Evolutionary conservation across 2,888 invertebrate genomes (phyloP).

Genomic region (Aspidapion aeneum): DNA sequence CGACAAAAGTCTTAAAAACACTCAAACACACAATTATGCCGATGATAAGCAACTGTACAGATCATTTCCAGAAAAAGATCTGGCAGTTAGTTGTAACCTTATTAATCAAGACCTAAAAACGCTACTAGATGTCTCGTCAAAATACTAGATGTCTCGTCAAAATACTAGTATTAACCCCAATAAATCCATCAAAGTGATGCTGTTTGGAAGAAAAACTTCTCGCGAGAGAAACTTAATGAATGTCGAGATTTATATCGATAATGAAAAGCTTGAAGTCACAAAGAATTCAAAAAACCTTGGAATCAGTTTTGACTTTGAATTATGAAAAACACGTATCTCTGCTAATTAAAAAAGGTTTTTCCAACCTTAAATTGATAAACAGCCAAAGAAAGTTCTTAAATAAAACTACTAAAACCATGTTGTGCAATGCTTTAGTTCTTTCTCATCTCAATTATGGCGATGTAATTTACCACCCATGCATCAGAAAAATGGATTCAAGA

Average conservation of each 20-base stretch:
- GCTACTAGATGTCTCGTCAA: neutral
- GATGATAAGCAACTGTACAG: neutral
- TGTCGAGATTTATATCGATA: neutral
- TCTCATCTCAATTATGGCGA: neutral
- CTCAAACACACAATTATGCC: neutral
- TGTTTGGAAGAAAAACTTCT: neutral
- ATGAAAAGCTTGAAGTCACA: neutral
- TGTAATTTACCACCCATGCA: neutral
- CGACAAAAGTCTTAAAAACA: neutral
- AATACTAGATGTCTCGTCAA: neutral
- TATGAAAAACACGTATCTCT: neutral
- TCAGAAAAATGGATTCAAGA: neutral
- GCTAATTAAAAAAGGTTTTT: neutral
- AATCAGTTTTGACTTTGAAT: neutral
- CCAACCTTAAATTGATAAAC: neutral
- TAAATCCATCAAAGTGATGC: neutral
- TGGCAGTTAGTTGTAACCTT: neutral
- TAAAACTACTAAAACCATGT: neutral
- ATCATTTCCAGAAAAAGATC: neutral
- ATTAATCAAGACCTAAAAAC: neutral
- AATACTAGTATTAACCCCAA: neutral
- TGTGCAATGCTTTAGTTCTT: neutral
- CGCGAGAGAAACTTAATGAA: too few relatives aligned
- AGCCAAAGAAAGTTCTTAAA: neutral
- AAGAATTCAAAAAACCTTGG: neutral